Conservation (phyloP, 2,797 vertebrate species). For the Lerista edwardsae region DNA sequence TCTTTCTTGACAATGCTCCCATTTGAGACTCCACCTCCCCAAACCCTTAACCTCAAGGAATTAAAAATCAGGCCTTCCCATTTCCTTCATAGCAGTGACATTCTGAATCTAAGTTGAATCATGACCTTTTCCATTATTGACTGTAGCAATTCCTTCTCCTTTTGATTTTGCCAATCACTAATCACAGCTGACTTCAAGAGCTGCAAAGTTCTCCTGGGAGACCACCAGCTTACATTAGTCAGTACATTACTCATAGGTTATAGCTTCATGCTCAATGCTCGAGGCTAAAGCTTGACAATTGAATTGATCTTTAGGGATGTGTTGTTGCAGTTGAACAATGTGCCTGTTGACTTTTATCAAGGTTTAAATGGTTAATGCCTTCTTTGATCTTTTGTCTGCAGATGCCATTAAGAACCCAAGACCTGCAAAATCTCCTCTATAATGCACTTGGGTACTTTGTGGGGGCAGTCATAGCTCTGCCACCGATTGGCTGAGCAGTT, state of each 20-base stretch:
- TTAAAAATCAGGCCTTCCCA: not conserved
- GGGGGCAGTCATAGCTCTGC: not conserved
- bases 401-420: not conserved
- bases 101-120: not conserved
- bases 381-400: not conserved
- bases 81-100: not conserved
- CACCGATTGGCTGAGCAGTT: not conserved
- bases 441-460: not conserved
- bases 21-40: not conserved
- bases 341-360: not conserved
- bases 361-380: not conserved
- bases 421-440: not conserved
- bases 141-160: conserved; percentile 2
- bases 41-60: not conserved
- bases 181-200: conserved; percentile 10
- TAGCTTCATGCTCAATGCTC: not conserved
- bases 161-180: conserved; percentile 29
- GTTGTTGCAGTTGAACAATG: not conserved
- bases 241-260: conserved; percentile 24
- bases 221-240: not conserved
- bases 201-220: conserved; percentile 18
- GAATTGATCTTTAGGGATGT: not conserved
- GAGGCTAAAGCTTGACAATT: conserved; percentile 9
- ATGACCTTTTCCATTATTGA: conserved; percentile 15
- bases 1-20: not conserved